Base-by-base conservation (phyloP, 37 sponge, comb jelly and placozoan species). In the Chondrilla cf. caribensis region DNA sequence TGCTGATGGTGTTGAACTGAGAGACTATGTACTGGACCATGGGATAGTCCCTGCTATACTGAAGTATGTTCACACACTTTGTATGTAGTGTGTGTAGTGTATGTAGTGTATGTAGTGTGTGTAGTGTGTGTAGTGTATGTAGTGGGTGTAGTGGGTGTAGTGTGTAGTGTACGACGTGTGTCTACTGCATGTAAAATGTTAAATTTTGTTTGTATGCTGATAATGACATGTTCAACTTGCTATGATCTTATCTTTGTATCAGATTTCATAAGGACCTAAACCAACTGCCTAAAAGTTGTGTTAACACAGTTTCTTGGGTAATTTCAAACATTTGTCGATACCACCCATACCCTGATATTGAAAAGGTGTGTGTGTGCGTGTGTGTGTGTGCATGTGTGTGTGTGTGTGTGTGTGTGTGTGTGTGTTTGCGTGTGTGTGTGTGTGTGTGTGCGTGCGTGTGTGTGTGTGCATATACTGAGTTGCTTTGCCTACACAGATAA, bases 271-370 rank as follows among this genome's bases (percentile, higher is more conserved):
- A n/a, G n/a, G n/a, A n/a, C 33, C 35, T 28, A 1, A 17, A 28
- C n/a, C 35, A 33, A 33, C 4, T 67, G 68, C 35, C 31, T 8
- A 4, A 7, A 17, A 81, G 81, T 0, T 64, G 88, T 57, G 37
- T 64, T 25, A 62, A 82, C 57, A 90, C 88, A 41, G 80, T 71
- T 8, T 64, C 79, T 3, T 90, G 91, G 91, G 82, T 86, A n/a
- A 83, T 90, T 44, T 90, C 91, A 1, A 90, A 90, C 51, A 54
- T 90, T 32, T 87, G 87, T 70, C 83, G 91, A 28, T 77, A 73
- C 59, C 87, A 90, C 64, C 91, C 91, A 19, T 37, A 55, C 6
- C 82, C 84, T 51, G 83, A 82, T 51, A 66, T 90, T 37, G 60
- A 60, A 36, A 73, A 78, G 80, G 51, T 47, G 51, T 47, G 51